These are phyloP conservation scores for Diplodus sargus DNA, from an alignment of 2,797 vertebrate genomes.

Conservation along the genomic window DNA sequence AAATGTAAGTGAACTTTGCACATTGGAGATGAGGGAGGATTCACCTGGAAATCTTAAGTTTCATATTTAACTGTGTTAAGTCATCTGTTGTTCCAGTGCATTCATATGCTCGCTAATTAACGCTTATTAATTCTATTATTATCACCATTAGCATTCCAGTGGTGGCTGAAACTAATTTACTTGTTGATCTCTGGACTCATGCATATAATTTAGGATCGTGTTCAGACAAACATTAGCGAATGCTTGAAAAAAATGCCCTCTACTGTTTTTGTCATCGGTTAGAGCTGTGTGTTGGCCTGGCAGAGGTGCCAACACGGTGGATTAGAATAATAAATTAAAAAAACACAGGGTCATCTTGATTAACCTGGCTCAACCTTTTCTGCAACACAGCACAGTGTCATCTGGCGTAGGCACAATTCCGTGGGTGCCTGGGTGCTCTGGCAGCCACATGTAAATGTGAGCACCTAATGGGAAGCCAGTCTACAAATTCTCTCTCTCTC, in stretches of 20 bases:
- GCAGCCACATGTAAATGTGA: too few relatives aligned
- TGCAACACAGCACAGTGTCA: not conserved
- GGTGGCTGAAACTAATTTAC: not conserved
- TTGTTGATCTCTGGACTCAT: not conserved
- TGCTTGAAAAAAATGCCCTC: too few relatives aligned
- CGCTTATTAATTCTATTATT: too few relatives aligned
- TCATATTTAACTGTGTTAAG: not conserved
- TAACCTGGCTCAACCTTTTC: not conserved
- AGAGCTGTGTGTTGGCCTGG: not conserved
- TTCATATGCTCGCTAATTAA: not conserved
- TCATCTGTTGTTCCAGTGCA: not conserved
- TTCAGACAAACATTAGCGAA: too few relatives aligned
- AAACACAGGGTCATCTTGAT: not conserved
- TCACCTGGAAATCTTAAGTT: not conserved
- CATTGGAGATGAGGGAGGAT: too few relatives aligned
- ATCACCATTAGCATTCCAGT: not conserved
- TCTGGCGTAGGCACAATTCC: not conserved
- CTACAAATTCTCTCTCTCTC: too few relatives aligned
- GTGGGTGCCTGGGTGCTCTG: not conserved
- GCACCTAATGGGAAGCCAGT: too few relatives aligned
- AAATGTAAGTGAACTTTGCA: too few relatives aligned
- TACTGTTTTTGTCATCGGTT: not conserved
- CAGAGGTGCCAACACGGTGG: not conserved
- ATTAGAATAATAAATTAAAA: not conserved
- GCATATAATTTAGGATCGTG: not conserved